Conservation (phyloP, 2,113 vertebrate genomes). For the Gallinago undulata region DNA sequence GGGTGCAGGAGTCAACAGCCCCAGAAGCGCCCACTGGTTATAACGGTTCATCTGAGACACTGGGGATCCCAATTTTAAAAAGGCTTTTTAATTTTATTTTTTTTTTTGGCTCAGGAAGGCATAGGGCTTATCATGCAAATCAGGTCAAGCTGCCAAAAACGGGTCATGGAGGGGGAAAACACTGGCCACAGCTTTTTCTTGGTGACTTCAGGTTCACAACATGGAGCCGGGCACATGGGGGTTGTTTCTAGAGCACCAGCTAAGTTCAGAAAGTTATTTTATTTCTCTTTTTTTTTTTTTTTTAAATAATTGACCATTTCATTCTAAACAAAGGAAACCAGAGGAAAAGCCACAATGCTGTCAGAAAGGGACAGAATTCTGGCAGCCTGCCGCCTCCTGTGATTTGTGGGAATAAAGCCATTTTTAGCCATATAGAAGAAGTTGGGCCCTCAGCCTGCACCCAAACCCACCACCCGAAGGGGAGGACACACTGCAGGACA, state of each 20-base stretch:
- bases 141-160: not conserved
- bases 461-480: not conserved
- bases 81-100: not conserved
- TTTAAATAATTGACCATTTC: not conserved
- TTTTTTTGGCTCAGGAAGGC: not conserved
- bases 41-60: not conserved
- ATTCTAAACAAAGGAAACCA: not conserved
- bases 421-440: not conserved
- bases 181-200: not conserved
- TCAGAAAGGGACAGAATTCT: not conserved
- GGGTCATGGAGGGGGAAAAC: fast-evolving
- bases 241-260: not conserved
- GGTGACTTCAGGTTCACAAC: not conserved
- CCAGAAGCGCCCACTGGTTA: fast-evolving
- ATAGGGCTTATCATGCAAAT: not conserved
- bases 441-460: not conserved
- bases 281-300: not conserved
- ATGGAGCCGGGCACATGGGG: not conserved
- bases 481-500: not conserved
- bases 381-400: not conserved
- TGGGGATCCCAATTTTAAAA: not conserved
- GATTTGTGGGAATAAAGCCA: not conserved
- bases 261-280: not conserved
- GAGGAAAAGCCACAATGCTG: not conserved
- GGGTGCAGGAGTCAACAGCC: not conserved